Evolutionary conservation across 2,113 vertebrate species (phyloP), one percentile per base, ranked within the genome.

Genomic region (Pogona vitticeps): DNA sequence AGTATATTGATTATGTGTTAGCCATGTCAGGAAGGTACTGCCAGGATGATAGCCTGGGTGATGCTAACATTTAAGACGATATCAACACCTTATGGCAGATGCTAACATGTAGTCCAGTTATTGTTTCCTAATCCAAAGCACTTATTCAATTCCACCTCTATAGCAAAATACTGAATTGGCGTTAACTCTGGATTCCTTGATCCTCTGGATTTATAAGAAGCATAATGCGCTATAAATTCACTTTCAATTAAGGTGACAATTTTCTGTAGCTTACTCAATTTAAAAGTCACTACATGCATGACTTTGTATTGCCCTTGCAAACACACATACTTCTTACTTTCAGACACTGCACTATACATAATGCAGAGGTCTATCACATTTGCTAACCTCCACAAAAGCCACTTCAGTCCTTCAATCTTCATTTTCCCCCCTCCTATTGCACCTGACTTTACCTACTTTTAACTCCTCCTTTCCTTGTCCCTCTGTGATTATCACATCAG

Each of bases 1-100:
- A 86, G 8, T 0, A 6, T 6, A 78, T 40, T 0, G 2, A 59
- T 82, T 67, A 33, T 1, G 0, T 72, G 70, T 0, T 0, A 0
- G 31, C 40, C 21, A 17, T 3, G 36, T 61, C 77, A 76, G n/a
- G 58, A 81, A 2, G 6, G 1, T 68, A 23, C 17, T 40, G 6
- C 13, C 83, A 85, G 15, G 52, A 52, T 31, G 76, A 65, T 59
- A 82, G n/a, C 79, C 8, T 40, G 21, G 21, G 56, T 63, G 6
- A 26, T 40, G 40, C 1, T 1, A 59, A 87, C 46, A 6, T 52
- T 52, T n/a, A 70, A 1, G 46, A 42, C 5, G n/a, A 76, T 72
- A 75, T 12, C 72, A 89, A 38, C 42, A 14, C 56, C 28, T 56
- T 59, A 38, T 63, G 68, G 5, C 0, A 6, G 42, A 40, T 33